Evolutionary conservation across 2,888 invertebrate species (phyloP).

Genomic region (Clistopyga incitator): DNA sequence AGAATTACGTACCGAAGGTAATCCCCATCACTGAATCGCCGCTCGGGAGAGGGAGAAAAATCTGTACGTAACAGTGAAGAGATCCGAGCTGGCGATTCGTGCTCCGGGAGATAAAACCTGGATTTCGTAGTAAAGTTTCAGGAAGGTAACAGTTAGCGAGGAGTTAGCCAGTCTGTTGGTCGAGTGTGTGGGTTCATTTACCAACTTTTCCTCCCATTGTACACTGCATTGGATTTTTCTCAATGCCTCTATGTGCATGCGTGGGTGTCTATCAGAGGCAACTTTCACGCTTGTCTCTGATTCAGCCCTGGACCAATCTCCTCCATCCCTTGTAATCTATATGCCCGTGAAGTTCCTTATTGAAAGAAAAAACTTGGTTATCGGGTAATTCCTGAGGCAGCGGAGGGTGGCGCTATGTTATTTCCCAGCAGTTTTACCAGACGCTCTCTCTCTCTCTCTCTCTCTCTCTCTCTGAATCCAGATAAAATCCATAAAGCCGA

Average conservation of each 20-base stretch:
- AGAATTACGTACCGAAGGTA: background rate
- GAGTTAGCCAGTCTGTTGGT: constrained; percentile 16
- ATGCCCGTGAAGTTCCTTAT: constrained; percentile 24
- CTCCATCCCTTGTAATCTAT: constrained; percentile 15
- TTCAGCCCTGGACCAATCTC: constrained; percentile 3
- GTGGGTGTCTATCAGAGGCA: background rate
- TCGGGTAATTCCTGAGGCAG: background rate
- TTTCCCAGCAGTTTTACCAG: background rate
- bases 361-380: constrained; percentile 34
- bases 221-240: background rate
- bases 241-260: background rate
- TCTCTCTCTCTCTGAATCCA: background rate
- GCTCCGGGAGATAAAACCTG: background rate
- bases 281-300: background rate
- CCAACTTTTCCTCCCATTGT: constrained; percentile 7
- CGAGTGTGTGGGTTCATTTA: background rate
- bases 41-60: background rate
- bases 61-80: background rate
- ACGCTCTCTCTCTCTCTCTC: background rate
- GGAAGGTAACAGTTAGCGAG: constrained; percentile 25
- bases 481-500: background rate
- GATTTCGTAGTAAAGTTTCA: constrained; percentile 27
- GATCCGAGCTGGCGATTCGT: background rate
- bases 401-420: background rate
- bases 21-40: background rate